phyloP scores from a whole-genome alignment of 1,140 invertebrate species.

The Trichogramma pretiosum region DNA sequence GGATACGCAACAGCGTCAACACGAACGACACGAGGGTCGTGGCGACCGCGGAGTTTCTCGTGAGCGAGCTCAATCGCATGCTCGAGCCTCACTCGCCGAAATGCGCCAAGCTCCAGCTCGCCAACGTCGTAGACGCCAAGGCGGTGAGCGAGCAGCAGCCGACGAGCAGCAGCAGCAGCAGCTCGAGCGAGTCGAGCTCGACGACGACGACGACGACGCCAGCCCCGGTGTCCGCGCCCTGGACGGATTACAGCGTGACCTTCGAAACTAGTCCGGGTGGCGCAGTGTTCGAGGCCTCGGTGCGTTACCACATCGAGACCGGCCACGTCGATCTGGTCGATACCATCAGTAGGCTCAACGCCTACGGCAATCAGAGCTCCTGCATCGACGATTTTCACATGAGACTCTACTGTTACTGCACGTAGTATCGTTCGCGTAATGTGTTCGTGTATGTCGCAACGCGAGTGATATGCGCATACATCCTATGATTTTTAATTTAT shows the following conservation, averaged over 20 bases:
- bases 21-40: slow-evolving; percentile 43
- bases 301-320: slow-evolving; percentile 40
- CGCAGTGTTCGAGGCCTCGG: slow-evolving; percentile 68
- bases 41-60: slow-evolving; percentile 48
- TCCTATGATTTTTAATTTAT: no score
- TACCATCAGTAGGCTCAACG: slow-evolving; percentile 67
- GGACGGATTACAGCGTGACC: slow-evolving; percentile 57
- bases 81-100: slow-evolving; percentile 47
- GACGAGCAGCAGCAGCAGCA: slow-evolving; percentile 40
- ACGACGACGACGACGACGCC: slow-evolving; percentile 37
- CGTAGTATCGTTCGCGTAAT: no score
- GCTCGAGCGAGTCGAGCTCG: slow-evolving; percentile 43
- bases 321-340: slow-evolving; percentile 39
- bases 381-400: slow-evolving; percentile 67
- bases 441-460: no score
- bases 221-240: slow-evolving; percentile 19
- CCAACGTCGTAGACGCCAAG: slow-evolving; percentile 48
- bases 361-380: slow-evolving; percentile 69
- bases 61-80: slow-evolving; percentile 56
- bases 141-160: slow-evolving; percentile 42
- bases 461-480: no score
- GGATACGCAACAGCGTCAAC: slow-evolving; percentile 48
- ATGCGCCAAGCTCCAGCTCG: slow-evolving; percentile 51
- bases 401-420: slow-evolving; percentile 71
- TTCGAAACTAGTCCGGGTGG: slow-evolving; percentile 58